A percentile compares a stretch with the other conserved stretches of the same genome.
phyloP scores from a whole-genome alignment of 2,113 vertebrate genomes.

The Pungitius pungitius region DNA sequence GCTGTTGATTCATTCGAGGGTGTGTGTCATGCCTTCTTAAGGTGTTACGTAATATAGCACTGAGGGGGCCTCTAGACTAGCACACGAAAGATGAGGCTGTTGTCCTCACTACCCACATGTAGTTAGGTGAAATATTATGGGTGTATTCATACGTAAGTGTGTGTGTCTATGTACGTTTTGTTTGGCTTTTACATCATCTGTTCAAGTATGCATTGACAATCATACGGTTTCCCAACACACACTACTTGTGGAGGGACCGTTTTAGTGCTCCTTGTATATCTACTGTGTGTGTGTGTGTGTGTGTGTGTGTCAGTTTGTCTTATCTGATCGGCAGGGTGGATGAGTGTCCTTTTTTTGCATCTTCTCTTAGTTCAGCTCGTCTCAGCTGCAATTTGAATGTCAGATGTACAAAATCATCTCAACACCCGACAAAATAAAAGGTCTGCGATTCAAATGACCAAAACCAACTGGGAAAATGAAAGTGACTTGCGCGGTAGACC shows the following conservation, averaged over 20 bases:
- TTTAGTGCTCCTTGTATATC: neutral
- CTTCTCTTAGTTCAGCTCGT: constrained; percentile 1
- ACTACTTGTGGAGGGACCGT: neutral
- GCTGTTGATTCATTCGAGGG: constrained; percentile 26
- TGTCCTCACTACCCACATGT: constrained; percentile 24
- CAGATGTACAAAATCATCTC: constrained; percentile 6
- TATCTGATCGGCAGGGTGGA: constrained; percentile 11
- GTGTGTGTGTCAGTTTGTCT: constrained; percentile 19
- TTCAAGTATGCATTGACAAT: constrained; percentile 9
- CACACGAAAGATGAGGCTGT: constrained; percentile 20
- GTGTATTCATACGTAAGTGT: constrained; percentile 2
- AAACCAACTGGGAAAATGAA: neutral
- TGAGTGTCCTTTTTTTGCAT: constrained; percentile 11
- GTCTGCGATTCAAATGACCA: neutral
- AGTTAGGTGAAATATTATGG: constrained; percentile 28
- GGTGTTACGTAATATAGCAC: constrained; percentile 56
- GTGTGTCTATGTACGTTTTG: neutral
- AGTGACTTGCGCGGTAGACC: neutral
- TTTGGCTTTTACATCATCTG: constrained; percentile 25
- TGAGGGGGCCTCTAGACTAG: constrained; percentile 46
- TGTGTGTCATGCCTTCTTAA: constrained; percentile 26
- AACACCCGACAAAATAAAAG: neutral
- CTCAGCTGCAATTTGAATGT: constrained; percentile 17
- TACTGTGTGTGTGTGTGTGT: constrained; percentile 12
- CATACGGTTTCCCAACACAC: neutral